phyloP scores from a whole-genome alignment of 2,797 vertebrate genomes.

The Ciconia nigra region DNA sequence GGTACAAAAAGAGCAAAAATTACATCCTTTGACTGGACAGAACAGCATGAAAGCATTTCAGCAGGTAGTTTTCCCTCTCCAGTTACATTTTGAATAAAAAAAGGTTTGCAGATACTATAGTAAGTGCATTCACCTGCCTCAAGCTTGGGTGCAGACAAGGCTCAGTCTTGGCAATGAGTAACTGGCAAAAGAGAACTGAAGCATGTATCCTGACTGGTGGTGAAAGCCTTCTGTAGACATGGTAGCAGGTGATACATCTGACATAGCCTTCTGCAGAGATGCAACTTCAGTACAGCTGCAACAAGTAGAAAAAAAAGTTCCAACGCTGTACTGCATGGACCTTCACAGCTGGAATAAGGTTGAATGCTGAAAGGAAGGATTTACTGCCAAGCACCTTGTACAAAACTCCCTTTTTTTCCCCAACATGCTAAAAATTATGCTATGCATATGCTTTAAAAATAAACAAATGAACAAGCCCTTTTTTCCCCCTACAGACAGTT shows the following conservation, averaged over 20 bases:
- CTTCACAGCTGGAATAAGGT: not conserved
- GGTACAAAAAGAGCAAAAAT: not conserved
- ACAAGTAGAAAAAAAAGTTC: not conserved
- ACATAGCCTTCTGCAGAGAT: not conserved
- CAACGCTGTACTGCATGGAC: not conserved
- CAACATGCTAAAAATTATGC: not conserved
- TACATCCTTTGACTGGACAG: not conserved
- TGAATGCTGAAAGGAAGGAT: not conserved
- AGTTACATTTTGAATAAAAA: not conserved
- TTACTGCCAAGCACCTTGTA: not conserved
- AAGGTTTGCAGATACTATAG: not conserved
- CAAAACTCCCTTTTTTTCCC: rapidly evolving
- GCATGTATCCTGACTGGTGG: not conserved
- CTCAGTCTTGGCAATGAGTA: not conserved
- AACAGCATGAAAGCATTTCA: not conserved
- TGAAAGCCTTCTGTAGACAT: not conserved
- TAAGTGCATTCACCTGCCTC: not conserved
- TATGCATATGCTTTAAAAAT: not conserved
- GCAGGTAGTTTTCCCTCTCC: not conserved
- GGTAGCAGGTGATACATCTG: not conserved
- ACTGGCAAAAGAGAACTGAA: not conserved
- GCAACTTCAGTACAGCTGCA: not conserved
- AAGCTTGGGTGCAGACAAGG: not conserved
- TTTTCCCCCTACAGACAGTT: not conserved
- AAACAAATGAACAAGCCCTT: not conserved